Evolutionary conservation across 2,888 invertebrate genomes (phyloP), one percentile per base, ranked within the genome.

Genomic region (Boloria selene): DNA sequence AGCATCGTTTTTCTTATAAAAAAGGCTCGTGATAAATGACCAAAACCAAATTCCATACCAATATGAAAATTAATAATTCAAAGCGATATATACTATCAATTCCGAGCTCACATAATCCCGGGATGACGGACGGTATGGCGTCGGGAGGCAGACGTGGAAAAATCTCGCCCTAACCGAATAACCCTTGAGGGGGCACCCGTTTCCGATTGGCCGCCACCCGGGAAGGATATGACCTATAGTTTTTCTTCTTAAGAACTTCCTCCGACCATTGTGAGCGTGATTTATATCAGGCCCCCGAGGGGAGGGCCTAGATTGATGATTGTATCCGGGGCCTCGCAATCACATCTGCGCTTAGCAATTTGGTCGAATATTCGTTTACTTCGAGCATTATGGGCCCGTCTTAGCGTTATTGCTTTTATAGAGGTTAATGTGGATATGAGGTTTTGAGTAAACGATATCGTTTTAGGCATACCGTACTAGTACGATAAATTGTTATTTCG

Each of bases 161-260:
- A 83, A 82, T 82, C 81, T 78, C 79, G 76, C 84, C 82, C 81
- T 86, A 82, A 83, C 73, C 79, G 81, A 77, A 79, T 82, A 86
- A 86, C 87, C 85, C 86, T 84, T 84, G 74, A 72, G 75, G 73
- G 73, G 75, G 79, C 72, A 75, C 82, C 75, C 79, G 85, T 84
- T 87, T 92, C 91, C 91, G 91, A 92, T 92, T 92, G 91, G 91
- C 87, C 86, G 85, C 79, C 84, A 80, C 85, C 84, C 88, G 85
- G 91, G 92, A 92, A 91, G 92, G 92, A 92, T 90, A 90, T 91
- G 90, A 91, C 91, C 92, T 92, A 91, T 92, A 92, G 92, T 92
- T 92, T 92, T 90, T 92, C 91, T 92, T 90, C 91, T 90, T 90
- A 91, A 91, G 92, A 89, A 90, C 90, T 91, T 91, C 92, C 91